A percentile compares a stretch with the other conserved stretches of the same genome.
Evolutionary conservation across 2,888 invertebrate species (phyloP).

Genomic region (Pterostichus niger): DNA sequence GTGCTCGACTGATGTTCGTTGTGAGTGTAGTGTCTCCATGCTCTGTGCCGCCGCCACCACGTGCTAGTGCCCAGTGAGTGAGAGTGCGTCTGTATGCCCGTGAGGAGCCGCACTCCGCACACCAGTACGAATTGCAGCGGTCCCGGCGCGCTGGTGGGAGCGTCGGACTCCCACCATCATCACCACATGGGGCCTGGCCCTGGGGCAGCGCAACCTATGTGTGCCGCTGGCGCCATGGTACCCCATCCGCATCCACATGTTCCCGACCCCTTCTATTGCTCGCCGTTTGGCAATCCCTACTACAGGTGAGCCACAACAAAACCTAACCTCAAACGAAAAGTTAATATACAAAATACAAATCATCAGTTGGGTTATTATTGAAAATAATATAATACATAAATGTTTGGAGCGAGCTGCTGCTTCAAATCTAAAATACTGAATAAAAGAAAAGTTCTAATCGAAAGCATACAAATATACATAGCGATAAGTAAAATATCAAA

Average conservation of each 20-base stretch:
- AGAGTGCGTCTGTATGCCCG: constrained; percentile 68
- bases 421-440: no score
- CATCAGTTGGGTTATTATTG: no score
- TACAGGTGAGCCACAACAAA: constrained; percentile 78
- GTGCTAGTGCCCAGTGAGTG: constrained; percentile 22
- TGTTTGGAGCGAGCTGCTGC: no score
- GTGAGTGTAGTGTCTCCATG: background rate
- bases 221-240: constrained; percentile 72
- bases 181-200: constrained; percentile 74
- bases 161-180: constrained; percentile 74
- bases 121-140: constrained; percentile 69
- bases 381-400: no score
- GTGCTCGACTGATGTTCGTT: background rate
- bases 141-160: constrained; percentile 70
- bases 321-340: no score
- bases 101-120: constrained; percentile 67
- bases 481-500: no score
- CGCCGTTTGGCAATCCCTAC: constrained; percentile 80
- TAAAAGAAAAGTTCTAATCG: no score
- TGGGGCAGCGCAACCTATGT: no score
- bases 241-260: constrained; percentile 73
- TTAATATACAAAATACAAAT: no score
- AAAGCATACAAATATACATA: no score
- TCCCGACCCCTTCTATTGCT: constrained; percentile 81
- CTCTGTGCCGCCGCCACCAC: background rate